Base-by-base conservation (phyloP, 2,797 vertebrate species). In the Sciurus carolinensis region DNA sequence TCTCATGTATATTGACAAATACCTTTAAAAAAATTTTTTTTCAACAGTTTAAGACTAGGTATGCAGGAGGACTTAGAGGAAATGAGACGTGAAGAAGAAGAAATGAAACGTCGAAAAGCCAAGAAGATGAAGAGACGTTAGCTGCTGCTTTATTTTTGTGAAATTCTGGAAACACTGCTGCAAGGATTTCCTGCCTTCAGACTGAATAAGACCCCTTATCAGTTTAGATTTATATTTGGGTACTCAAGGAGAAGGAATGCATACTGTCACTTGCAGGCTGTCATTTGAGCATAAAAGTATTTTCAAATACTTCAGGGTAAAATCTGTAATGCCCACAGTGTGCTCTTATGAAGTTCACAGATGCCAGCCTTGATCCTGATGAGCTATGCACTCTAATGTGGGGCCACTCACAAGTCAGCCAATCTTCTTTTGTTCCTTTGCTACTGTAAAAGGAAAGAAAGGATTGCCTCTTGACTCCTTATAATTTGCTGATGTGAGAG, bases 31-130 rank as follows among this genome's bases (percentile, higher is more conserved):
- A 47, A 47, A 5, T 44, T 94, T 93, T 92, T 95, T 42, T 97
- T 95, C 95, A 87, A 85, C 97, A 99, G 99, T 95, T 98, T 99
- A 98, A 99, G 98, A 98, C 84, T 99, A 20, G 99, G 99, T 86
- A 99, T 99, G 90, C 98, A 99, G 77, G 99, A 99, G 93, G 99
- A 99, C 96, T 97, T 99, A 75, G 99, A 99, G 97, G 99, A 99
- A 97, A 95, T 99, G 98, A 99, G 62, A 91, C 98, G 98, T 59
- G 99, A 99, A 92, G 98, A 99, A 96, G 99, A 99, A 81, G 99
- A 99, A 94, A 66, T 99, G 75, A 99, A 99, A 97, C 98, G 82
- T 86, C 98, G 98, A 97, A 92, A 94, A 77, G 96, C 97, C 1
- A 99, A 99, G 97, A 98, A 98, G 94, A 95, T 98, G 96, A 98